Conservation (phyloP, 2,888 invertebrate species). For the Uropetala carovei region DNA sequence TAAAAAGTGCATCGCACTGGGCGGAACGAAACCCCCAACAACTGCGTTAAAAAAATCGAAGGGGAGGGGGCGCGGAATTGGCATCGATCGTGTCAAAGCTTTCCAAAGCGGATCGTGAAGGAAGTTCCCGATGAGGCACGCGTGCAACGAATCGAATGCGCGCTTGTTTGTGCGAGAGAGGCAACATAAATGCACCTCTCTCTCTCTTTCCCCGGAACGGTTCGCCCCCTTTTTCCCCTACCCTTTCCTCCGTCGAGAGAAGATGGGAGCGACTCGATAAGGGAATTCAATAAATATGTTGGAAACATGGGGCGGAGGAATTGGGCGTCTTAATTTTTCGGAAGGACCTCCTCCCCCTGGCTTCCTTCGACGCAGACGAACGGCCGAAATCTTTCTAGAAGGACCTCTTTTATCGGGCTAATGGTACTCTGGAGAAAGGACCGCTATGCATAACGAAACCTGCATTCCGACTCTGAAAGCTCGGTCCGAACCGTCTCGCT, state of each 20-base stretch:
- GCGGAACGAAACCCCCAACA: too few species aligned
- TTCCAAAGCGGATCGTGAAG: neutral
- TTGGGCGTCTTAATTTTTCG: too few species aligned
- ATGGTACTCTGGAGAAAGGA: too few species aligned
- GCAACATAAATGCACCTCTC: neutral
- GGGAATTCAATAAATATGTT: neutral
- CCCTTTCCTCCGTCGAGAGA: neutral
- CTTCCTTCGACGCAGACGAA: too few species aligned
- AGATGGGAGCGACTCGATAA: neutral
- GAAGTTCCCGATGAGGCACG: neutral
- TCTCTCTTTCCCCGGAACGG: constrained; percentile 1
- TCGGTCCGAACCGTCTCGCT: too few species aligned
- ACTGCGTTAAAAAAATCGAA: neutral
- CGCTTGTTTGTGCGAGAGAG: neutral
- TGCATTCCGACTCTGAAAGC: too few species aligned
- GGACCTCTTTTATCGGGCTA: too few species aligned
- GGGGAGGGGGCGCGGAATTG: neutral
- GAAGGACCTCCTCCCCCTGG: too few species aligned
- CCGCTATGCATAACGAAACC: too few species aligned
- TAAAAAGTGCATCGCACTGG: neutral
- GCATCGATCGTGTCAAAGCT: neutral
- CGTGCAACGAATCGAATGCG: neutral
- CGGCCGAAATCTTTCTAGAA: too few species aligned
- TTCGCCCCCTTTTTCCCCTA: neutral
- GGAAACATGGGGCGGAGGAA: too few species aligned